Evolutionary conservation across 2,113 vertebrate species (phyloP), one percentile per base, ranked within the genome.

Genomic region (Pithys albifrons): DNA sequence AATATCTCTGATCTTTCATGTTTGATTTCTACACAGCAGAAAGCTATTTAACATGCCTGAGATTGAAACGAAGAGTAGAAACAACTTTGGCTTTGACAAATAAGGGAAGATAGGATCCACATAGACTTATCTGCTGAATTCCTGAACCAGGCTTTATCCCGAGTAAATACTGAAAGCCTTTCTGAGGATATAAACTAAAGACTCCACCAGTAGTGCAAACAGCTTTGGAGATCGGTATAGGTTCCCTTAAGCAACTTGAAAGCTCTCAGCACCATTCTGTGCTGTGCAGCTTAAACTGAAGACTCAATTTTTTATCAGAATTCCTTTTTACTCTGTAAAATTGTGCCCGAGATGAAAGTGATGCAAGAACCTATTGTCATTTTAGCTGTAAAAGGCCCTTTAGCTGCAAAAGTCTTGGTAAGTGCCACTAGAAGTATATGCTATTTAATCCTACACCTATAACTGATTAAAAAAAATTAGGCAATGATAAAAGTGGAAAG

Each of bases 21-120:
- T 94, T 90, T 88, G 59, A 92, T 90, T 92, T 85, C 46, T 71
- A 33, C 43, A 51, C 10, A 77, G 25, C 28, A 88, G 59, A 94
- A 94, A 92, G 27, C 33, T 94, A 74, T 73, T 92, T 93, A 90
- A 75, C 67, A 84, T 92, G 64, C 27, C 46, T 77, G 83, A 80
- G 62, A 70, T 28, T 58, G 55, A 94, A 95, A 94, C 62, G 28
- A 18, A 70, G 46, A 74, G 28, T 49, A 86, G n/a, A 83, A 92
- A 83, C 23, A 77, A 54, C 12, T 83, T 77, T 73, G 41, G 41
- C 52, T 88, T 89, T 91, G 45, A 70, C 37, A 83, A 83, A 85
- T 65, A 90, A 70, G 9, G 19, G 25, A 93, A 85, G 52, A 73
- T 76, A 72, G 7, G 37, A 73, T 39, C 12, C 49, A 46, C 41